These are phyloP conservation scores for Zygothrica quintamaculata DNA, from an alignment of 2,888 invertebrate genomes.

Conservation along the genomic window DNA sequence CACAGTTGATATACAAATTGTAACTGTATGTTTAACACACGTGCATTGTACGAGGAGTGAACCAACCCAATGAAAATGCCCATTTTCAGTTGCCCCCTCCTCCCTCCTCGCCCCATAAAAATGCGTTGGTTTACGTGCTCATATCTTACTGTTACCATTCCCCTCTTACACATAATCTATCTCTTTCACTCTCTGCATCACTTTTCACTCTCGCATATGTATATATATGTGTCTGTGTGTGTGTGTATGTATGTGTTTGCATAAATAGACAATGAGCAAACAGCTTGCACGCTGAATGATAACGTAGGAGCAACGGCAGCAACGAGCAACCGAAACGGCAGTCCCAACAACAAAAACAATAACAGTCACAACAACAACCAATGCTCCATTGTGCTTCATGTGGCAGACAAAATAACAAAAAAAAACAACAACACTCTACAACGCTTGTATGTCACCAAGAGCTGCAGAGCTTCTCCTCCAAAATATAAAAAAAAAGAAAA, in stretches of 20 bases:
- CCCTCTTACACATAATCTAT: background rate
- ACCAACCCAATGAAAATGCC: slow-evolving; percentile 23
- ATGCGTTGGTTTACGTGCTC: slow-evolving; percentile 70
- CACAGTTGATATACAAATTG: slow-evolving; percentile 75
- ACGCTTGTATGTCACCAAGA: slow-evolving; percentile 64
- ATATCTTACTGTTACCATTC: slow-evolving; percentile 40
- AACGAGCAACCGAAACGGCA: slow-evolving; percentile 51
- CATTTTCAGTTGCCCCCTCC: slow-evolving; percentile 45
- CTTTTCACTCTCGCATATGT: background rate
- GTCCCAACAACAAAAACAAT: slow-evolving; percentile 29
- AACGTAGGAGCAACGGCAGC: slow-evolving; percentile 58
- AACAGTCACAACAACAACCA: slow-evolving; percentile 44
- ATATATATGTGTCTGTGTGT: slow-evolving; percentile 22
- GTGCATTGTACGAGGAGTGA: slow-evolving; percentile 47
- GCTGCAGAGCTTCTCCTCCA: slow-evolving; percentile 33
- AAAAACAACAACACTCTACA: slow-evolving; percentile 41
- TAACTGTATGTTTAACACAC: slow-evolving; percentile 73
- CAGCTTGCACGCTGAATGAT: slow-evolving; percentile 80
- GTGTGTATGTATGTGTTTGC: slow-evolving; percentile 67
- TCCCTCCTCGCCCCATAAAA: too few relatives aligned
- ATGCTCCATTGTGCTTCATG: slow-evolving; percentile 62
- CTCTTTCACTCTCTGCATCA: background rate
- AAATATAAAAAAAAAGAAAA: slow-evolving; percentile 19
- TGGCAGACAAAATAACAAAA: slow-evolving; percentile 67
- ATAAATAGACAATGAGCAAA: slow-evolving; percentile 80